Evolutionary conservation across 2,888 invertebrate species (phyloP).

Genomic region (Cryptocephalus primarius): DNA sequence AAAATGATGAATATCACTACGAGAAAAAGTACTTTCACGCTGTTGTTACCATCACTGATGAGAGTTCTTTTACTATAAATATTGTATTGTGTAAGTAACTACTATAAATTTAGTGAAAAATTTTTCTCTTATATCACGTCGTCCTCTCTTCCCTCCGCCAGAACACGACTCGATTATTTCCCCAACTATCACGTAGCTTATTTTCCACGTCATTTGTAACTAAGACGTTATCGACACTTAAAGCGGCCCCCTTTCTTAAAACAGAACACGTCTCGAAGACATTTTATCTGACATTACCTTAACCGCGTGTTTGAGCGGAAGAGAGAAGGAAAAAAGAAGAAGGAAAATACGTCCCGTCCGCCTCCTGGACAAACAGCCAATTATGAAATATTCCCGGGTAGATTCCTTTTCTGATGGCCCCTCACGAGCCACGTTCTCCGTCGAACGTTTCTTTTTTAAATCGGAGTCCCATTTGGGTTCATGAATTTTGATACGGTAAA

Average conservation of each 20-base stretch:
- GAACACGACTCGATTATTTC: conserved; percentile 10
- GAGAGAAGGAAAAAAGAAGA: not conserved
- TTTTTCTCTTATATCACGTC: too few relatives aligned
- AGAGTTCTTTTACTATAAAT: too few relatives aligned
- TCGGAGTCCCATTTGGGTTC: too few relatives aligned
- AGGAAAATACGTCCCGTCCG: too few relatives aligned
- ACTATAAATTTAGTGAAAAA: too few relatives aligned
- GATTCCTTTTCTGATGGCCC: too few relatives aligned
- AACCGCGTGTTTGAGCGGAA: conserved; percentile 1
- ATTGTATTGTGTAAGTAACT: too few relatives aligned
- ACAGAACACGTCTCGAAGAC: conserved; percentile 12
- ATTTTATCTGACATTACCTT: conserved; percentile 13
- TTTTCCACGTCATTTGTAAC: conserved; percentile 14
- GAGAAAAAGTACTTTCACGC: too few relatives aligned
- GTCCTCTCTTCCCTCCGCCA: not conserved
- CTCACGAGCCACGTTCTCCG: not conserved
- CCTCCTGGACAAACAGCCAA: conserved; percentile 8
- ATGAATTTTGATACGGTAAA: too few relatives aligned
- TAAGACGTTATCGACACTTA: conserved; percentile 14
- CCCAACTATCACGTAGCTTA: conserved; percentile 13
- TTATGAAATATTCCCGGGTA: conserved; percentile 6
- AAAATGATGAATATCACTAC: too few relatives aligned
- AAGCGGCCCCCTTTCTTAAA: conserved; percentile 7
- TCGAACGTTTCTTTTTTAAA: not conserved
- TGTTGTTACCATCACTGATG: too few relatives aligned